Percentiles rank a stretch among this genome's conserved stretches.
Evolutionary conservation across 2,797 vertebrate species (phyloP).

Genomic region (Trachops cirrhosus): DNA sequence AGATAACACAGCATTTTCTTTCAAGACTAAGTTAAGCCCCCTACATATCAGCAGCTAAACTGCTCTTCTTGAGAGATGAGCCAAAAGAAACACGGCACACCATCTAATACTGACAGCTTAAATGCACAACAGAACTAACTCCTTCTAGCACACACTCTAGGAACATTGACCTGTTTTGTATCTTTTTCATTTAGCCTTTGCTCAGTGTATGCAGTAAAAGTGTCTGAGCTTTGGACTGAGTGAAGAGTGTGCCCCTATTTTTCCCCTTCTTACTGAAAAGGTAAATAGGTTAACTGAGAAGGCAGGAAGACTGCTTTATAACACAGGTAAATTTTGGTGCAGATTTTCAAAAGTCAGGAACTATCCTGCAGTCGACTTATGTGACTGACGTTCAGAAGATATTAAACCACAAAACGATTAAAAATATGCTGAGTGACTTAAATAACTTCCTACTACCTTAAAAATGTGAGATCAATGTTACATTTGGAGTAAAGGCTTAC

Average conservation of each 20-base stretch:
- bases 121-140: background rate
- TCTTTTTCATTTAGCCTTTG: background rate
- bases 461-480: background rate
- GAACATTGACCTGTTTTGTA: background rate
- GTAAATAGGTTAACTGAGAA: background rate
- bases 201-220: background rate
- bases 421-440: background rate
- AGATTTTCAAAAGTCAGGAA: background rate
- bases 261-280: background rate
- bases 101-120: background rate
- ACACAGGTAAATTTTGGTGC: background rate
- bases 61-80: background rate
- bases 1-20: background rate
- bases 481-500: slow-evolving; percentile 26
- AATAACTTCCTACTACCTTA: slow-evolving; percentile 16
- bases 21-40: background rate
- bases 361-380: background rate
- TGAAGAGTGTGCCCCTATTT: background rate
- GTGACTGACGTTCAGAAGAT: slow-evolving; percentile 6
- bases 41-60: background rate
- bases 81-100: rapidly evolving
- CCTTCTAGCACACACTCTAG: background rate
- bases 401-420: slow-evolving; percentile 16
- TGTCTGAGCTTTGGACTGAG: background rate
- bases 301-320: background rate